These are phyloP conservation scores for Campylomormyrus tamandua DNA, from an alignment of 2,113 vertebrate species.

Conservation along the genomic window DNA sequence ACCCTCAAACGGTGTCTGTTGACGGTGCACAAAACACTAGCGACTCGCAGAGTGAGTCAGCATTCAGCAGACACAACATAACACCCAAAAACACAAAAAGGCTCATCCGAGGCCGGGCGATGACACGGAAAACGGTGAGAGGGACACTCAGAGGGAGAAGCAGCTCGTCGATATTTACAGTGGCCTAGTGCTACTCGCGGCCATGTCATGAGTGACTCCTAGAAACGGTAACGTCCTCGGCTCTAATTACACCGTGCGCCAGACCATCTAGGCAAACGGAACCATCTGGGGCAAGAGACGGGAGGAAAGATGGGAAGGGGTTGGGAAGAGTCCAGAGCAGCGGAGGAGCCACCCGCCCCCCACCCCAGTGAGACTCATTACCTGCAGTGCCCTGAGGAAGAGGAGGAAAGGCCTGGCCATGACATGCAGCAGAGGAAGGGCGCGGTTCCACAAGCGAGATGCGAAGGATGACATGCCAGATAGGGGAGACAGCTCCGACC, in stretches of 20 bases:
- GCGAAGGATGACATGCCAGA: conserved; percentile 31
- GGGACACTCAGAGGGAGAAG: not conserved
- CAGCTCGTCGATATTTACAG: not conserved
- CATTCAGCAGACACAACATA: not conserved
- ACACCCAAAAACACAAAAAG: not conserved
- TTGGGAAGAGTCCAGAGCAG: not conserved
- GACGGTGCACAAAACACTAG: not conserved
- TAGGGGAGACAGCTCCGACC: not conserved
- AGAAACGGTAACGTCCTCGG: not conserved
- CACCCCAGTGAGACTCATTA: conserved; percentile 19
- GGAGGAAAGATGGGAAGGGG: not conserved
- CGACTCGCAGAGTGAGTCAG: not conserved
- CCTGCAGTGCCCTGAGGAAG: conserved; percentile 37
- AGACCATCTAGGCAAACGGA: not conserved
- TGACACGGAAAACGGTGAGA: not conserved
- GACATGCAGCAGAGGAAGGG: conserved; percentile 27
- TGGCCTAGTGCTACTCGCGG: not conserved
- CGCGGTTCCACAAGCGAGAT: conserved; percentile 34
- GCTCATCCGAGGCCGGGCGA: not conserved
- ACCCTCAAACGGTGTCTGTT: not conserved
- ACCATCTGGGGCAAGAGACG: not conserved
- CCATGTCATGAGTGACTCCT: not conserved
- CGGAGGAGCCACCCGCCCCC: not conserved
- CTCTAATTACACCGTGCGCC: not conserved
- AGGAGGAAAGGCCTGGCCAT: conserved; percentile 25